These are phyloP conservation scores for Eupithecia abbreviata DNA, from an alignment of 2,888 invertebrate genomes.

Conservation along the genomic window DNA sequence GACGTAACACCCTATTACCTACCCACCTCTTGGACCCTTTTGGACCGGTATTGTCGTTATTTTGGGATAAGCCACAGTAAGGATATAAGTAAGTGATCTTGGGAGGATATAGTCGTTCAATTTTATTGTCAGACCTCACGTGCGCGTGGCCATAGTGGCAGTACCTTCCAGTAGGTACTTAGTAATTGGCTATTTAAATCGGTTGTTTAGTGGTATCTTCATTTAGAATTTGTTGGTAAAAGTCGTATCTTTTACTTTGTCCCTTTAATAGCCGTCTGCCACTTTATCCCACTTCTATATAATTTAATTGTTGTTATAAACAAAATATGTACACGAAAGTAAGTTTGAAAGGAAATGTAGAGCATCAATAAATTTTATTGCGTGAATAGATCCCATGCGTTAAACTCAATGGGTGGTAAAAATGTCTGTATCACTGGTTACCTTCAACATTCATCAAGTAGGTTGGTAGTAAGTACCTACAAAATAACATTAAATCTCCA, in stretches of 20 bases:
- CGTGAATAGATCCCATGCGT: constrained; percentile 3
- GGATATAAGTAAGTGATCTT: not conserved
- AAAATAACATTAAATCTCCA: constrained; percentile 13
- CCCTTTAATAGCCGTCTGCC: not conserved
- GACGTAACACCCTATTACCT: constrained; percentile 24
- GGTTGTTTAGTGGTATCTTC: not conserved
- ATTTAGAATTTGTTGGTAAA: not conserved
- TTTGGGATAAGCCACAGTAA: not conserved
- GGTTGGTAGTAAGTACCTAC: not conserved
- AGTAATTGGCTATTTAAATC: not conserved
- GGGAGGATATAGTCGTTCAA: not conserved
- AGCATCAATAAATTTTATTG: constrained; percentile 6
- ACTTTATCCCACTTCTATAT: not conserved
- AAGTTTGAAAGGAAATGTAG: not conserved
- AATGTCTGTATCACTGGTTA: not conserved
- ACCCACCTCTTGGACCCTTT: not conserved
- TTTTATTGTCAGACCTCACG: not conserved
- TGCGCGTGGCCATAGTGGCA: not conserved
- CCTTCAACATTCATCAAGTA: not conserved
- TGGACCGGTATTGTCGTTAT: not conserved
- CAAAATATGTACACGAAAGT: not conserved
- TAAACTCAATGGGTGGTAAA: not conserved
- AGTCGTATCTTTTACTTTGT: not conserved
- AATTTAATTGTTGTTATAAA: not conserved
- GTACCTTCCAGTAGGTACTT: not conserved